A percentile compares a stretch with the other conserved stretches of the same genome.
These are phyloP conservation scores for Sciaenops ocellatus DNA, from an alignment of 2,797 vertebrate species.

Conservation along the genomic window DNA sequence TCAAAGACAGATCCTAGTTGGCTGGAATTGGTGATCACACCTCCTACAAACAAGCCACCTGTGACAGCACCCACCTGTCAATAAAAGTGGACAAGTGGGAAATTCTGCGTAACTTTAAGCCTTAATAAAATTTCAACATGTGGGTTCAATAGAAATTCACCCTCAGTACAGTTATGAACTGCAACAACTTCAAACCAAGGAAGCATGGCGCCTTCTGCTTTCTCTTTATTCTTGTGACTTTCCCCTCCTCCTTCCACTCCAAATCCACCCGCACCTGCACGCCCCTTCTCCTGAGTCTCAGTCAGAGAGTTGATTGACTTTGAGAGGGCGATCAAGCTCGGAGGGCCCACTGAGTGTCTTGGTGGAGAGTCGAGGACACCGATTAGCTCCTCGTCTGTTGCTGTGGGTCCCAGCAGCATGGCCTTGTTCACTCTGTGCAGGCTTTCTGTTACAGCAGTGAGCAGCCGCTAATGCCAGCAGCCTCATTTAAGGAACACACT, in stretches of 20 bases:
- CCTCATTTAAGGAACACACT: slow-evolving; percentile 48
- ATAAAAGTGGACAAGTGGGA: too few relatives aligned
- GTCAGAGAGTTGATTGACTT: slow-evolving; percentile 63
- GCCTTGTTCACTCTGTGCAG: background rate
- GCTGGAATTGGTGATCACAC: too few relatives aligned
- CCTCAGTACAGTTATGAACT: too few relatives aligned
- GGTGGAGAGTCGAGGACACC: slow-evolving; percentile 37
- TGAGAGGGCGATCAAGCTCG: slow-evolving; percentile 50
- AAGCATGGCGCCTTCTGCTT: slow-evolving; percentile 2
- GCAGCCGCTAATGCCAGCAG: slow-evolving; percentile 28
- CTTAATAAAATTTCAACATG: too few relatives aligned
- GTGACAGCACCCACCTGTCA: too few relatives aligned
- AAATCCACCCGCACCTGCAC: background rate
- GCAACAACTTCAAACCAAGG: slow-evolving; percentile 3
- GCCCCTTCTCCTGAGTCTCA: slow-evolving; percentile 23
- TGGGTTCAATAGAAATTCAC: too few relatives aligned
- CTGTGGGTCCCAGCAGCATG: slow-evolving; percentile 31
- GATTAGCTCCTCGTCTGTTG: slow-evolving; percentile 56
- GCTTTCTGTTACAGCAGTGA: slow-evolving; percentile 33
- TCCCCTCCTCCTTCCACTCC: background rate
- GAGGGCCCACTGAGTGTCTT: slow-evolving; percentile 41
- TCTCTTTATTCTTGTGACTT: slow-evolving; percentile 4
- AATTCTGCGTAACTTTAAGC: too few relatives aligned
- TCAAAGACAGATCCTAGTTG: too few relatives aligned
- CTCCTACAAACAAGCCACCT: too few relatives aligned